Evolutionary conservation across 2,797 vertebrate species (phyloP), one percentile per base, ranked within the genome.

Genomic region (Babyrousa celebensis): DNA sequence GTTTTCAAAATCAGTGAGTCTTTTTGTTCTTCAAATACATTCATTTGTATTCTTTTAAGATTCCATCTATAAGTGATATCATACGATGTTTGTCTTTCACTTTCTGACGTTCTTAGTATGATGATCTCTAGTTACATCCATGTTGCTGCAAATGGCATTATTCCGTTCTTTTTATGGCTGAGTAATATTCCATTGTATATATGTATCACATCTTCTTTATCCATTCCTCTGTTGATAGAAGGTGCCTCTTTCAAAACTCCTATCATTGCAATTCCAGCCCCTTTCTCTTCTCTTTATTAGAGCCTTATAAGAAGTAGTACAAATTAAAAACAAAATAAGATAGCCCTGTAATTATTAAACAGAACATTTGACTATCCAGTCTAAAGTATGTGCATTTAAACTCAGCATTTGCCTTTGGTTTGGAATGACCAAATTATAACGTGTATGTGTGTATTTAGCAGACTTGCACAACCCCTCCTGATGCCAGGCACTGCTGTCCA

Each of bases 211-310:
- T 9, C 43, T 48, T 48, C 43, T 48, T 48, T 48, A 48, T 48
- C 43, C 21, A 40, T 25, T 74, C 48, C 71, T 83, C 62, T 20
- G 32, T 21, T 16, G n/a, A 71, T 36, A 62, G 2, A 48, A 78
- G 40, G 62, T 21, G 12, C 18, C 16, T 72, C 27, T 48, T 87
- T 87, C 52, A 12, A 25, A 77, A 84, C 21, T 12, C 16, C 40
- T 71, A 0, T 14, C 6, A 7, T 48, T 80, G 43, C 29, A 65
- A n/a, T 78, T 71, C 36, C 12, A 85, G 43, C 9, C 4, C n/a
- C 71, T 43, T 91, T n/a, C n/a, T 80, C 60, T 56, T 84, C n/a
- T 60, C 32, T 56, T 91, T 91, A 58, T 90, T 12, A 40, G 54
- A 6, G 23, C 6, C 62, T 70, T 25, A 10, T 23, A 70, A 63